Evolutionary conservation across 37 sponge, comb jelly and placozoan genomes (phyloP).

Genomic region (Eunapius fragilis): DNA sequence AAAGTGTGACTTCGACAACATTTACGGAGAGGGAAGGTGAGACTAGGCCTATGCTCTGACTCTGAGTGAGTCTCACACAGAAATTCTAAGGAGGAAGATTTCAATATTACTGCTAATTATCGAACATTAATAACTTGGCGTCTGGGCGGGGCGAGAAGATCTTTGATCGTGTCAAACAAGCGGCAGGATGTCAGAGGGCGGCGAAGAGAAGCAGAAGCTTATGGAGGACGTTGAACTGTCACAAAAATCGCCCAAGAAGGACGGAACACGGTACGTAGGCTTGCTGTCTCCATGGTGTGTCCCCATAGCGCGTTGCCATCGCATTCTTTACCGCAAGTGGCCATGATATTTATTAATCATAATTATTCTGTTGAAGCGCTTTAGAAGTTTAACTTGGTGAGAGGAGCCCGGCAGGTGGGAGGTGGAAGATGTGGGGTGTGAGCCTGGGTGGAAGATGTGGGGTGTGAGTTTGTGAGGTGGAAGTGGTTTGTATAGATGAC

Average conservation of each 20-base stretch:
- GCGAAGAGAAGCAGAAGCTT: slow-evolving; percentile 42
- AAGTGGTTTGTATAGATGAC: background rate
- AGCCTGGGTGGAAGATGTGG: background rate
- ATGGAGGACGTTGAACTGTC: slow-evolving; percentile 36
- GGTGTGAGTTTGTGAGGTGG: background rate
- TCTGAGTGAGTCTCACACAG: too few species aligned
- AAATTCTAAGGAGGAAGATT: too few species aligned
- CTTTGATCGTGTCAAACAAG: background rate
- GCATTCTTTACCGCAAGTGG: background rate
- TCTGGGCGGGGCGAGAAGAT: background rate
- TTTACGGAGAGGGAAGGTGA: too few species aligned
- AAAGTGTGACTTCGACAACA: too few species aligned
- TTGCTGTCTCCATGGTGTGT: background rate
- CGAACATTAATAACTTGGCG: background rate
- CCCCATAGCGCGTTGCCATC: too few species aligned
- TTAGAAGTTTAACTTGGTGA: too few species aligned
- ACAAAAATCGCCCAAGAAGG: slow-evolving; percentile 32
- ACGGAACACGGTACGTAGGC: slow-evolving; percentile 56
- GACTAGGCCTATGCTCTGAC: too few species aligned
- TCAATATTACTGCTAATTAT: too few species aligned
- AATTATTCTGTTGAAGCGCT: background rate
- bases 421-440: too few species aligned
- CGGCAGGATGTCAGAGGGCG: background rate
- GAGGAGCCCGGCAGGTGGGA: too few species aligned
- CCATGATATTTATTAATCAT: background rate